phyloP scores from a whole-genome alignment of 2,797 vertebrate species.

The Catharus ustulatus region DNA sequence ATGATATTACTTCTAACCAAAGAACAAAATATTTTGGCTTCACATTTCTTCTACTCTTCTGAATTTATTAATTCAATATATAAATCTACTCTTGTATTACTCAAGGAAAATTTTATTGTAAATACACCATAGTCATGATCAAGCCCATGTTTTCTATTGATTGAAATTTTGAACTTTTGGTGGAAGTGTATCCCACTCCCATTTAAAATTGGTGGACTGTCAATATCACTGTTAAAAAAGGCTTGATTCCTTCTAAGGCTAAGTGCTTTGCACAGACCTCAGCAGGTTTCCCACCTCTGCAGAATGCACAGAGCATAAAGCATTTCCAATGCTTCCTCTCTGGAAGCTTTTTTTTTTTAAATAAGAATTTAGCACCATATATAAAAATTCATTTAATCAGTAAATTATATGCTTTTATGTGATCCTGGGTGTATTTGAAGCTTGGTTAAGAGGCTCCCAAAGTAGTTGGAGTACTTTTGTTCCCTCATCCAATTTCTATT shows the following conservation, averaged over 20 bases:
- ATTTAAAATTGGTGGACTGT: not conserved
- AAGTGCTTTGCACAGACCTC: not conserved
- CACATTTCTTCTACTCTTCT: not conserved
- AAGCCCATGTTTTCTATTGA: not conserved
- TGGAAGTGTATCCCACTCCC: not conserved
- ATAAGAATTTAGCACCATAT: not conserved
- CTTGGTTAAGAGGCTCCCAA: not conserved
- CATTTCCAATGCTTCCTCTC: not conserved
- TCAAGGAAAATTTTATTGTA: not conserved
- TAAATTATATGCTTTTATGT: constrained; percentile 29
- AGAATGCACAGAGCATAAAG: not conserved
- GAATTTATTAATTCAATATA: not conserved
- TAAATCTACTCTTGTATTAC: not conserved
- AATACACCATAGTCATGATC: not conserved
- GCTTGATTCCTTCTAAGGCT: not conserved
- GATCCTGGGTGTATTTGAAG: not conserved
- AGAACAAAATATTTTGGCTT: not conserved
- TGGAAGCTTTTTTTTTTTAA: not conserved
- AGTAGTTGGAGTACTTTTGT: not conserved
- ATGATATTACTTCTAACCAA: not conserved
- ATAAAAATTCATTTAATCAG: constrained; percentile 1
- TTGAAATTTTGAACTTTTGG: not conserved
- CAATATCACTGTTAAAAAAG: not conserved
- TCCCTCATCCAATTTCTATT: not conserved
- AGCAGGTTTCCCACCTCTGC: not conserved